Base-by-base conservation (phyloP, 2,888 invertebrate genomes). In the Pomacea canaliculata region DNA sequence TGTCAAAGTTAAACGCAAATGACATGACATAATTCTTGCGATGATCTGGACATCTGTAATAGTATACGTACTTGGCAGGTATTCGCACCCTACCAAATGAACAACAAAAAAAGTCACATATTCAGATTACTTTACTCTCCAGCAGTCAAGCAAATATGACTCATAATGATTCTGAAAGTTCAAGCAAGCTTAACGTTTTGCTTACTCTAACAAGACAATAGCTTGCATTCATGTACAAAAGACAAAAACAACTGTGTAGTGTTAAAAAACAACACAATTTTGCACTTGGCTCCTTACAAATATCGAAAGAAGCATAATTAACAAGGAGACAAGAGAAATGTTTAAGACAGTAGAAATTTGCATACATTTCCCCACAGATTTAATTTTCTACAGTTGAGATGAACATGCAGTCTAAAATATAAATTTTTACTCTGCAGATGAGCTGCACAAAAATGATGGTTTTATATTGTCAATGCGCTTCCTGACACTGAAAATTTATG, bases 1-100 rank as follows among this genome's bases (percentile, higher is more conserved):
- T 94, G 91, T 98, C 98, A 89, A 99, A 99, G 48, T 95, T 95
- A 90, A 98, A 98, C 0, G 96, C 95, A 89, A 99, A 95, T 87
- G 97, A 97, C 78, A 99, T 93, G 56, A 99, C 95, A 91, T 97
- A 96, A 84, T 98, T 95, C 77, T 96, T 95, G 83, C 90, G 84
- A 91, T 99, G 98, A 79, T 94, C 93, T 16, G 95, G 92, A 2
- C 98, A 98, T 83, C 95, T 94, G 92, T 98, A 97, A 91, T 97
- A 98, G 91, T 96, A 98, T 0, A 98, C 95, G 89, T 96, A 93
- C 68, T 95, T 94, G 80, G 95, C 94, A 74, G 91, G 91, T 70
- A 91, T 87, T 37, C 91, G 83, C 48, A 89, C 88, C 91, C 91
- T 91, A 79, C 27, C 76, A 77, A 78, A 70, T 63, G 66, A 0